Evolutionary conservation across 2,113 vertebrate species (phyloP), one percentile per base, ranked within the genome.

Genomic region (Pteruthius melanotis): DNA sequence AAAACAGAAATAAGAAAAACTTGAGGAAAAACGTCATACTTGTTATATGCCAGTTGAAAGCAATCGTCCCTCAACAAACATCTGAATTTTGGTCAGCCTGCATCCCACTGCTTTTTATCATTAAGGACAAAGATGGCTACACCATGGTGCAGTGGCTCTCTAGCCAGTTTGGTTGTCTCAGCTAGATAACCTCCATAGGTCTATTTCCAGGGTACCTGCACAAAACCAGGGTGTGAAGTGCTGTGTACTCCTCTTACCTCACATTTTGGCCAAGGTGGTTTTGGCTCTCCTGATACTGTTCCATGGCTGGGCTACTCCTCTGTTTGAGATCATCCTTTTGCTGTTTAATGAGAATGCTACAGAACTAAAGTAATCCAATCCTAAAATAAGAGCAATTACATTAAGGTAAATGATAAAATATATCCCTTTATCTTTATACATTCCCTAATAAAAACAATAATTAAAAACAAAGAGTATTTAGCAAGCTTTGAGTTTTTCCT

Each of bases 281-380:
- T 84, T 75, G 31, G 30, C 18, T 83, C 52, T 81, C 37, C 45
- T 53, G 31, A n/a, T 15, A 22, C 15, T 57, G 10, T 49, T 60
- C 33, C 31, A 14, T 22, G 9, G 21, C 18, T 70, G 20, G 21
- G 45, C 13, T 70, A 26, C 33, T 65, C 9, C 23, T 90, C 33
- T 49, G 26, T 61, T 74, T 53, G 5, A 3, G 1, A 37, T n/a
- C 0, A 0, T 27, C 11, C 15, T 87, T 81, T 37, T 3, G 1
- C 50, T 49, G n/a, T 31, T 81, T 57, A 57, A 57, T 19, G 5
- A 75, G 30, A 33, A 78, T 70, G 42, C 7, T 47, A 24, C 27
- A 63, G 19, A 86, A 59, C 35, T 49, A 26, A 90, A 71, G 72
- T 27, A 79, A 75, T 11, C 3, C 21, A 54, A 45, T 24, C 7